phyloP scores from a whole-genome alignment of 2,888 invertebrate species.

The Dynastes tityus region DNA sequence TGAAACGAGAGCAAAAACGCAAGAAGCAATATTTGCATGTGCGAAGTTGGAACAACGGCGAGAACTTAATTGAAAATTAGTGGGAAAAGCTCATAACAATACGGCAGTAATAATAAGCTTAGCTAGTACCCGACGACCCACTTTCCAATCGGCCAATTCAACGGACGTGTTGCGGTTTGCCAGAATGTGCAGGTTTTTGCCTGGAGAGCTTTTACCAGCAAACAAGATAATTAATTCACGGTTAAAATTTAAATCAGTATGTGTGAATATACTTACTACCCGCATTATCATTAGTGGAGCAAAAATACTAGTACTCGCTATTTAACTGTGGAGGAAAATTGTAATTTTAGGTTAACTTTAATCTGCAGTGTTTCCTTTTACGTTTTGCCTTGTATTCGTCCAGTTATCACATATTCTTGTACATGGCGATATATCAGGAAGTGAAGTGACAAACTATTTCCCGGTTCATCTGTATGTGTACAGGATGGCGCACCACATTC shows the following conservation, averaged over 20 bases:
- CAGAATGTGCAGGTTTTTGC: not conserved
- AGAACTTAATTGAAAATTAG: constrained; percentile 60
- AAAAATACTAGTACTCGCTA: no score
- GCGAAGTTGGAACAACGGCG: constrained; percentile 37
- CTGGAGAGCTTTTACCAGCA: constrained; percentile 25
- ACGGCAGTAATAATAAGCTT: constrained; percentile 59
- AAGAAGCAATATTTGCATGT: constrained; percentile 19
- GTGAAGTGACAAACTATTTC: no score
- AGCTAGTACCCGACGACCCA: constrained; percentile 60
- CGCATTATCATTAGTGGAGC: not conserved
- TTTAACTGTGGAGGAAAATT: no score
- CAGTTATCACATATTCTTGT: no score
- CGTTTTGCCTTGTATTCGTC: no score
- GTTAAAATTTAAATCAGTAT: constrained; percentile 54
- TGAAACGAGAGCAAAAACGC: constrained; percentile 11
- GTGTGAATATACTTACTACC: constrained; percentile 41
- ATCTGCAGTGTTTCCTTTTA: no score
- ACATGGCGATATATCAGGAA: no score
- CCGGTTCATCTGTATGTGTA: no score
- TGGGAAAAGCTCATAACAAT: constrained; percentile 60
- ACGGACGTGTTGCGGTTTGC: not conserved
- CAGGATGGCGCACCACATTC: no score
- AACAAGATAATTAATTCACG: constrained; percentile 52
- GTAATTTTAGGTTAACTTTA: no score
- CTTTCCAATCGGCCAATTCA: constrained; percentile 54